phyloP scores from a whole-genome alignment of 2,113 vertebrate species.

The Heloderma charlesbogerti region DNA sequence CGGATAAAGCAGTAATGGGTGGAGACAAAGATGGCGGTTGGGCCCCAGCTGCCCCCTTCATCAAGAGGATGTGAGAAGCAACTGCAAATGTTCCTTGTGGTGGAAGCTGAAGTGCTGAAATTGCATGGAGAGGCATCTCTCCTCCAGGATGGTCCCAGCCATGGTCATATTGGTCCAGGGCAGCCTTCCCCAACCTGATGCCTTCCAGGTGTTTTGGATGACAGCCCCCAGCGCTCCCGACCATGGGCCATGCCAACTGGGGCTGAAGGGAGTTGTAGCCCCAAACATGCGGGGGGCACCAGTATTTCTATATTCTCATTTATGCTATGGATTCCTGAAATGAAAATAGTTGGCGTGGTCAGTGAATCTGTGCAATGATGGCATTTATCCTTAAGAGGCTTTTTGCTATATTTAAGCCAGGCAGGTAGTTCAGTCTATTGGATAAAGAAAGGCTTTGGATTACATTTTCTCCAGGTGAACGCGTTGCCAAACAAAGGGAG shows the following conservation, averaged over 20 bases:
- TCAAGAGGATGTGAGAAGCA: background rate
- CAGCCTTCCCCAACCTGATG: too few relatives aligned
- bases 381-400: constrained; percentile 10
- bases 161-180: too few relatives aligned
- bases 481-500: background rate
- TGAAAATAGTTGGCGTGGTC: background rate
- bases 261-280: background rate
- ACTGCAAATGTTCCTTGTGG: background rate
- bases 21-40: too few relatives aligned
- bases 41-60: background rate
- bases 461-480: background rate
- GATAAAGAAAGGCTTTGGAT: constrained; percentile 20
- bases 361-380: background rate
- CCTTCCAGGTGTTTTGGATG: too few relatives aligned
- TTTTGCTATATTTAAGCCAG: constrained; percentile 4
- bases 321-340: background rate
- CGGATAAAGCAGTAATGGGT: too few relatives aligned
- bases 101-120: background rate
- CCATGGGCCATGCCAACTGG: too few relatives aligned
- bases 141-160: background rate
- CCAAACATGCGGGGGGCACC: background rate
- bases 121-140: background rate
- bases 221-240: too few relatives aligned
- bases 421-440: background rate
- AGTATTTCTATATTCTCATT: background rate